A percentile compares a stretch with the other conserved stretches of the same genome.
Evolutionary conservation across 2,113 vertebrate species (phyloP).

Genomic region (Dipodomys ordii): DNA sequence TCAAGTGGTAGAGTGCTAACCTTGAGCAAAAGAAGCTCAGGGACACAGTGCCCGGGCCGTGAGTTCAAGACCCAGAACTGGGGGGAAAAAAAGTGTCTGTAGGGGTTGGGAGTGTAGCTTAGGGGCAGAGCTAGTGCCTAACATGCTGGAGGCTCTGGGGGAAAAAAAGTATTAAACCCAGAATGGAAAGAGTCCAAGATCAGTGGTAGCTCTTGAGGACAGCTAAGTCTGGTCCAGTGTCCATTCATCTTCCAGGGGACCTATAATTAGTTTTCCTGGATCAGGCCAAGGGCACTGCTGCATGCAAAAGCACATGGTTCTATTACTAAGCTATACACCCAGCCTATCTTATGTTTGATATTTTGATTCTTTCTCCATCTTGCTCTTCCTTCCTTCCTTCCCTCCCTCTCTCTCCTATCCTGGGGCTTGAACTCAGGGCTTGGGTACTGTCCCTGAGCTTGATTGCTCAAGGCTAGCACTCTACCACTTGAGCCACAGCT

Average conservation of each 20-base stretch:
- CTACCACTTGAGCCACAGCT: too few relatives aligned
- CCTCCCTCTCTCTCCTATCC: not conserved
- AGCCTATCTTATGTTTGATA: too few relatives aligned
- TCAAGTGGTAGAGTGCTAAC: too few relatives aligned
- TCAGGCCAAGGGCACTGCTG: not conserved
- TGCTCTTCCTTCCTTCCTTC: not conserved
- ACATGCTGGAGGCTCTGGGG: not conserved
- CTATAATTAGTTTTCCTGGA: not conserved
- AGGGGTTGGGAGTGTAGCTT: not conserved
- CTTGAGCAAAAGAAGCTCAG: too few relatives aligned
- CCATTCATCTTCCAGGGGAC: not conserved
- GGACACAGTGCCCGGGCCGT: too few relatives aligned
- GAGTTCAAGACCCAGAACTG: too few relatives aligned
- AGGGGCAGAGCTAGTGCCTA: not conserved
- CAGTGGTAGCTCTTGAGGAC: not conserved
- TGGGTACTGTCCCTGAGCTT: too few relatives aligned
- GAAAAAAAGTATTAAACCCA: not conserved
- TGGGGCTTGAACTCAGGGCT: too few relatives aligned
- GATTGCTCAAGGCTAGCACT: too few relatives aligned
- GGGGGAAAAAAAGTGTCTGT: not conserved
- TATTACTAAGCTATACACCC: too few relatives aligned
- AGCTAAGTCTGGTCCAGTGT: not conserved
- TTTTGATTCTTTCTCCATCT: too few relatives aligned
- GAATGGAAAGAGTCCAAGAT: not conserved
- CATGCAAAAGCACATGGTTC: not conserved